Evolutionary conservation across 1,140 invertebrate species (phyloP).

Genomic region (Listronotus bonariensis): DNA sequence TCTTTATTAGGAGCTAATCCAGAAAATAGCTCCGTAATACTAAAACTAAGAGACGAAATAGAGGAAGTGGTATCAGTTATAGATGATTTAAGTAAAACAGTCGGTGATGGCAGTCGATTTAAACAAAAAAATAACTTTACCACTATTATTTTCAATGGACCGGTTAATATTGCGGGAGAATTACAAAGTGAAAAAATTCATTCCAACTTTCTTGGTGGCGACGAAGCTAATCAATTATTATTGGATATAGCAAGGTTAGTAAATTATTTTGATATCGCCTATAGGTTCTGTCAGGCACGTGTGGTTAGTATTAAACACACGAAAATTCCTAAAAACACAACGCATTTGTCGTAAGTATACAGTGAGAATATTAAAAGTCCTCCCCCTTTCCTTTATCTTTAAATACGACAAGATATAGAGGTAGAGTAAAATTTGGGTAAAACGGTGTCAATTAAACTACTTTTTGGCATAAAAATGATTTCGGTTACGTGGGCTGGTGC

Average conservation of each 20-base stretch:
- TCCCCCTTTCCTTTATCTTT: too few species aligned
- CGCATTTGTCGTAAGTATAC: too few species aligned
- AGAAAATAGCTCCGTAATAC: not conserved
- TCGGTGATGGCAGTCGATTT: constrained; percentile 30
- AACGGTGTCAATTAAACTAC: too few species aligned
- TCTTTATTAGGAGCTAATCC: not conserved
- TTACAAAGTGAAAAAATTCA: constrained; percentile 38
- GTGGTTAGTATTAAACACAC: too few species aligned
- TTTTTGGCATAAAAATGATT: too few species aligned
- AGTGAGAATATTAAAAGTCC: too few species aligned
- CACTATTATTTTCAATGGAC: constrained; percentile 46
- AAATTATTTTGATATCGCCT: too few species aligned
- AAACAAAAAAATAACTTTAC: constrained; percentile 24
- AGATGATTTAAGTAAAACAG: constrained; percentile 46
- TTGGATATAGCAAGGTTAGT: constrained; percentile 42
- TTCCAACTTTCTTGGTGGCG: constrained; percentile 39
- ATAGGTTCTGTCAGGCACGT: too few species aligned
- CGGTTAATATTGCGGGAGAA: constrained; percentile 43
- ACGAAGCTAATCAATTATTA: constrained; percentile 38
- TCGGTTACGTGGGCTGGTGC: too few species aligned
- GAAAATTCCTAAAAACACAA: too few species aligned
- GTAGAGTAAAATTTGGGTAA: too few species aligned
- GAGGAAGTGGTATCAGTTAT: constrained; percentile 23
- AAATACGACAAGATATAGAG: too few species aligned
- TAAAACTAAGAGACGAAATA: constrained; percentile 9